Conservation (phyloP, 2,113 vertebrate species). For the Austrofundulus limnaeus region DNA sequence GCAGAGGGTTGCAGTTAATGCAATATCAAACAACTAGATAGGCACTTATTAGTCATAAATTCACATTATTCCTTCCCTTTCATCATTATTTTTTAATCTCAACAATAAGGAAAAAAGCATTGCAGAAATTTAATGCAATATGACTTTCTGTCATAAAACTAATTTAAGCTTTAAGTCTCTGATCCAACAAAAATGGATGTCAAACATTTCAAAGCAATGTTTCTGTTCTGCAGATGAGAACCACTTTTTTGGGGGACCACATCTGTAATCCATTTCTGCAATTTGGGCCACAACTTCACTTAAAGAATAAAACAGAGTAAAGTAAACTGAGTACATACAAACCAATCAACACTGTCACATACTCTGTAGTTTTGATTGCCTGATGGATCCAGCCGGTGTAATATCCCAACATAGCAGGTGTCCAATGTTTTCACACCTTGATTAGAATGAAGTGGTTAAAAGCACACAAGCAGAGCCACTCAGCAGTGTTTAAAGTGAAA, state of each 20-base stretch:
- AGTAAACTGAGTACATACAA: neutral
- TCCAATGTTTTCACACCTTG: conserved; percentile 28
- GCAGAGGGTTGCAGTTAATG: conserved; percentile 24
- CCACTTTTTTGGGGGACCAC: no score
- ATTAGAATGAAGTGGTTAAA: conserved; percentile 19
- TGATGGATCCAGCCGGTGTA: conserved; percentile 7
- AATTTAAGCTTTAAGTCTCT: no score
- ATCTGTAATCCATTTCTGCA: neutral
- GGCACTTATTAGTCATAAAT: no score
- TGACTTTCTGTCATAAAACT: neutral
- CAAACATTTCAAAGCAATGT: no score
- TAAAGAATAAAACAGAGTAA: neutral
- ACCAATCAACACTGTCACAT: neutral
- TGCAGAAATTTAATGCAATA: neutral
- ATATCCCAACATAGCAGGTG: conserved; percentile 33
- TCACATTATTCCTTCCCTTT: no score
- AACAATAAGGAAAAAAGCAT: no score
- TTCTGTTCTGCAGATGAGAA: no score
- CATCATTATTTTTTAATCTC: no score
- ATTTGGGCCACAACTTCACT: neutral
- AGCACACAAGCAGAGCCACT: conserved; percentile 4
- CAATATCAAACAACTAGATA: conserved; percentile 14
- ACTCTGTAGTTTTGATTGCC: conserved; percentile 4
- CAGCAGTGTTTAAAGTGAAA: neutral
- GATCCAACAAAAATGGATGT: no score